Evolutionary conservation across 2,888 invertebrate species (phyloP).

Genomic region (Cheilosia urbana): DNA sequence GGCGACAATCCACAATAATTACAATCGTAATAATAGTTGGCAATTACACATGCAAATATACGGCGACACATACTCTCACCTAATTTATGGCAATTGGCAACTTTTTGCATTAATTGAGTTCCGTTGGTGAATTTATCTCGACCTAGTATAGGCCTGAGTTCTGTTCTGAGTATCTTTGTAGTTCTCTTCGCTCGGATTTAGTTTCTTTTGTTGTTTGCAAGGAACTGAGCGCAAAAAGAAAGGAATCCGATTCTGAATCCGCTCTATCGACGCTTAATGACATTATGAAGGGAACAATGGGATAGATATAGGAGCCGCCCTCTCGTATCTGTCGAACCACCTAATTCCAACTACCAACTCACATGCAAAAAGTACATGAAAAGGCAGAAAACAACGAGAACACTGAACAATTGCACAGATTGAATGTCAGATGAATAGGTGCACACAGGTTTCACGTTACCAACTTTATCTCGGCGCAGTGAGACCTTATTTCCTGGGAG

Average conservation of each 20-base stretch:
- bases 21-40: conserved; percentile 57
- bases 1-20: conserved; percentile 32
- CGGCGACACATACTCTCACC: conserved; percentile 50
- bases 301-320: conserved; percentile 65
- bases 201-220: not conserved
- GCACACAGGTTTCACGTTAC: conserved; percentile 75
- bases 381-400: conserved; percentile 21
- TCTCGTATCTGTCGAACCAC: conserved; percentile 58
- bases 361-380: conserved; percentile 7
- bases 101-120: conserved; percentile 72
- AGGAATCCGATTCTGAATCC: conserved; percentile 21
- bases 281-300: conserved; percentile 65
- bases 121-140: conserved; percentile 31
- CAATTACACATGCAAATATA: conserved; percentile 56
- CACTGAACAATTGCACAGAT: conserved; percentile 68
- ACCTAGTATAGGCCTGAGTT: not conserved
- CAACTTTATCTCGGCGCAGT: conserved; percentile 32
- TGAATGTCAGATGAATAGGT: conserved; percentile 73
- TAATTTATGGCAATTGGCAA: conserved; percentile 70
- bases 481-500: conserved; percentile 76
- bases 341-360: conserved; percentile 68
- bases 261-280: conserved; percentile 65
- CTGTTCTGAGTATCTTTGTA: conserved; percentile 31
- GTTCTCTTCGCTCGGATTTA: not conserved
- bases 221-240: conserved; percentile 25